Base-by-base conservation (phyloP, 2,888 invertebrate genomes). In the Adelognathus sp. region DNA sequence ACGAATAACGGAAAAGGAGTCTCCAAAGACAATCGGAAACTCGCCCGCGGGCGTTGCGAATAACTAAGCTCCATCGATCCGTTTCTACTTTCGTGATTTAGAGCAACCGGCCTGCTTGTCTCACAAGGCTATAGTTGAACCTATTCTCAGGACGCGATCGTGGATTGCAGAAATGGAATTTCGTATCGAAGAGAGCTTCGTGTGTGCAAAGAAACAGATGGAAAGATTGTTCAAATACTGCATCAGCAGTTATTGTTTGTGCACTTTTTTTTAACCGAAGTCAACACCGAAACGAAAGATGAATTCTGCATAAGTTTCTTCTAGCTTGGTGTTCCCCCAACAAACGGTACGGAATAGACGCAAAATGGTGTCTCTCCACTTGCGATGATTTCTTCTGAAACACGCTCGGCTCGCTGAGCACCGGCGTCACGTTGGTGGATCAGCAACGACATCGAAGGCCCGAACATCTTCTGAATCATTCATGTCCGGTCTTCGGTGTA, bases 61-160 rank as follows among this genome's bases (percentile, higher is more conserved):
- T 85, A 84, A 77, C 75, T 76, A 74, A 83, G 83, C 61, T 60
- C 70, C 72, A 85, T 84, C 84, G 85, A 84, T 78, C 80, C 72
- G 54, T 16, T 39, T 63, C 33, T 14, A 41, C 60, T 73, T 78
- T 76, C 58, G 31, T 79, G 79, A 82, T 85, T 83, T 83, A 76
- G 84, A 81, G 73, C 78, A 60, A n/a, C 29, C 70, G 14, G 27
- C n/a, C 21, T 21, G 14, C 3, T 60, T 21, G 24, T 50, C 18
- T 9, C 58, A 3, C 7, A 3, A n/a, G n/a, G 52, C 16, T 52
- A 27, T 24, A 14, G 36, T 50, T 64, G 7, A 39, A 52, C 9
- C 33, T 50, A 14, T 16, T 29, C 33, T 39, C 11, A 0, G 52
- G 36, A 54, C 29, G 27, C 36, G 41, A 77, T 61, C 54, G 72